phyloP scores from a whole-genome alignment of 2,888 invertebrate species.

The Spilosoma lubricipeda region DNA sequence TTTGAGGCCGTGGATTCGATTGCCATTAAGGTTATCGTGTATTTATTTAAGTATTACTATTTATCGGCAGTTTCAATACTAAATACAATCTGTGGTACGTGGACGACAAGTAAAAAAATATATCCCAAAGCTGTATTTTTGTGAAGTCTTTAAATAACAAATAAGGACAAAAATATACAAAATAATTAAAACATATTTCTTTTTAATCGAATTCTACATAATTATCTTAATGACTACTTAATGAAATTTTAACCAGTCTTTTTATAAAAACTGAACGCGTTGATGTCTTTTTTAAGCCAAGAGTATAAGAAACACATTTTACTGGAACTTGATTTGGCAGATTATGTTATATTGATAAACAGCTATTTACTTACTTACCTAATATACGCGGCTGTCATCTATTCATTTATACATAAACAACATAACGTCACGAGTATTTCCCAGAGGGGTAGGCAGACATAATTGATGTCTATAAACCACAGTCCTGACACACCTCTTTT shows the following conservation, averaged over 20 bases:
- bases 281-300: conserved; percentile 45
- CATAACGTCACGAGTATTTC: too few relatives aligned
- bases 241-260: background rate
- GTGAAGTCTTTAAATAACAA: too few relatives aligned
- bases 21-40: too few relatives aligned
- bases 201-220: background rate
- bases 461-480: too few relatives aligned
- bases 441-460: too few relatives aligned
- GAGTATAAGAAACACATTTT: conserved; percentile 13
- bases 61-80: background rate
- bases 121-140: too few relatives aligned
- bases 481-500: too few relatives aligned
- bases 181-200: background rate
- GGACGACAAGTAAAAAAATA: too few relatives aligned
- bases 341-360: background rate
- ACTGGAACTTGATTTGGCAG: background rate
- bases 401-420: background rate
- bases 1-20: too few relatives aligned
- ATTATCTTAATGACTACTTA: background rate
- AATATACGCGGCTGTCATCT: background rate
- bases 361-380: background rate
- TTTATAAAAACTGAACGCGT: conserved; percentile 30
- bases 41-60: background rate
- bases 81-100: background rate
- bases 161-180: background rate